Percentiles rank a stretch among this genome's conserved stretches.
Conservation (phyloP, 2,113 vertebrate genomes). For the Pelmatolapia mariae region DNA sequence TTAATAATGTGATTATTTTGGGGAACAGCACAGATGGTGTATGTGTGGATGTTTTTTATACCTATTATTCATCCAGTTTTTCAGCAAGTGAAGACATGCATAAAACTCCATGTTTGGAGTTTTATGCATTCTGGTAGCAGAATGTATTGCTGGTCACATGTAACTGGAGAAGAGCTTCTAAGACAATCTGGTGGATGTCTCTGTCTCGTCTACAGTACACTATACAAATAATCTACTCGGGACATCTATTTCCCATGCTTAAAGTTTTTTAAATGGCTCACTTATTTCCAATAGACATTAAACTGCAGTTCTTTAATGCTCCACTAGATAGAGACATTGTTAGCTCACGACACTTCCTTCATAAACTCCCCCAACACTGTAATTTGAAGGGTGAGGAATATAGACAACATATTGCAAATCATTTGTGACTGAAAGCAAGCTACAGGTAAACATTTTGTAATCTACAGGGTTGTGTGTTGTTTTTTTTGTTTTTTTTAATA, state of each 20-base stretch:
- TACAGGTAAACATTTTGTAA: neutral
- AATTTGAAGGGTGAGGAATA: neutral
- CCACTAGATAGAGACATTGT: constrained; percentile 53
- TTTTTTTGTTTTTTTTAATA: accelerated
- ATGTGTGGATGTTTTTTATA: neutral
- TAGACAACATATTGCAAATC: neutral
- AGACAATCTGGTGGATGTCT: neutral
- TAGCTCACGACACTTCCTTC: neutral
- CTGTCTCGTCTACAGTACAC: neutral
- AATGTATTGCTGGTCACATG: neutral
- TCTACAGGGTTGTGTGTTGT: neutral
- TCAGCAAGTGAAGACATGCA: neutral
- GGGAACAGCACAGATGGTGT: neutral
- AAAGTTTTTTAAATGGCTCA: neutral
- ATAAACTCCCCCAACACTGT: neutral
- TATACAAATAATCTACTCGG: neutral
- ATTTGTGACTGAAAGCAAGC: neutral
- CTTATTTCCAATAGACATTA: neutral
- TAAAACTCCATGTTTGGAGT: neutral
- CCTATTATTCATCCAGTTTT: neutral
- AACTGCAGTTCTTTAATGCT: constrained; percentile 18
- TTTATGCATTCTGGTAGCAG: neutral
- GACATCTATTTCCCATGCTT: neutral
- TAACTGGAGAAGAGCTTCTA: neutral
- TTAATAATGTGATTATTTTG: neutral